Conservation (phyloP, 2,797 vertebrate species). For the Urophycis tenuis region DNA sequence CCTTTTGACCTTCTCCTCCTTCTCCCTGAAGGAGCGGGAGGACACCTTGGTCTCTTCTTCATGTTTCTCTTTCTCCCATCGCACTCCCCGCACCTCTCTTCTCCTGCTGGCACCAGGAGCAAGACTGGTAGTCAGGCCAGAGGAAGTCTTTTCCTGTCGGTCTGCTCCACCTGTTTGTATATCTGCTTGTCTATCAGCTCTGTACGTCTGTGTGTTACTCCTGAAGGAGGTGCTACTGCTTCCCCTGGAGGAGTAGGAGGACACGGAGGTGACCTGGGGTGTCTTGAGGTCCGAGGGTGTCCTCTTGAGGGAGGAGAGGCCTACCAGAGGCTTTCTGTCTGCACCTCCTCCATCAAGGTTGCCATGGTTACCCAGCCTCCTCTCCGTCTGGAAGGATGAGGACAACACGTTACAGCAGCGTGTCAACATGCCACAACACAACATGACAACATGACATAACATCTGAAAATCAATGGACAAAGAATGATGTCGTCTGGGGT, state of each 20-base stretch:
- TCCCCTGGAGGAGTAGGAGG: constrained; percentile 5
- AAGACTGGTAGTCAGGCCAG: too few relatives aligned
- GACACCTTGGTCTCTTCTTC: background rate
- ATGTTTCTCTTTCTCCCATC: background rate
- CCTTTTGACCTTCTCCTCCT: too few relatives aligned
- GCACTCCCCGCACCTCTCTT: too few relatives aligned
- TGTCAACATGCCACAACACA: too few relatives aligned
- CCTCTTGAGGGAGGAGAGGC: constrained; percentile 69
- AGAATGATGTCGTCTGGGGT: too few relatives aligned
- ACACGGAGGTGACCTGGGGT: background rate
- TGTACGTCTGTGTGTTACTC: constrained; percentile 18
- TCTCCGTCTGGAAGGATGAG: constrained; percentile 59
- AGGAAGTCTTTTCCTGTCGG: too few relatives aligned
- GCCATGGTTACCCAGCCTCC: constrained; percentile 53
- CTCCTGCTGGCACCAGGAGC: too few relatives aligned
- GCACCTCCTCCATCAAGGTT: constrained; percentile 33
- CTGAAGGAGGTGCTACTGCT: constrained; percentile 29
- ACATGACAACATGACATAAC: too few relatives aligned
- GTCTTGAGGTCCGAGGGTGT: constrained; percentile 57
- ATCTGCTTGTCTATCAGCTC: constrained; percentile 10
- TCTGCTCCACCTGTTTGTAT: background rate
- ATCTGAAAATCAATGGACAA: too few relatives aligned
- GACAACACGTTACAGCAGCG: too few relatives aligned
- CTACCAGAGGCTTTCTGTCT: constrained; percentile 48
- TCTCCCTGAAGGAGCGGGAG: too few relatives aligned